A percentile compares a stretch with the other conserved stretches of the same genome.
phyloP scores from a whole-genome alignment of 2,888 invertebrate species.

The Notocelia uddmanniana region DNA sequence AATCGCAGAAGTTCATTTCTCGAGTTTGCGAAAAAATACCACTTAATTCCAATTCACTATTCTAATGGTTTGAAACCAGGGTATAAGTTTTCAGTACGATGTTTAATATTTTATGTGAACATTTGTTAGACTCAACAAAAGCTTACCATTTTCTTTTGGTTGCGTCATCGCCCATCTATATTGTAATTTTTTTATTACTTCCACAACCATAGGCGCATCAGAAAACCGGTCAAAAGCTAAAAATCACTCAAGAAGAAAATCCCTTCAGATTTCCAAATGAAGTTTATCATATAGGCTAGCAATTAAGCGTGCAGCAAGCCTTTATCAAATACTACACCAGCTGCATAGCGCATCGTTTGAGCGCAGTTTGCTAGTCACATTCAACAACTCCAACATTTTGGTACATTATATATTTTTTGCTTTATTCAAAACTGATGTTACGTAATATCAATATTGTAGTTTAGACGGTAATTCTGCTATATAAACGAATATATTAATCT shows the following conservation, averaged over 20 bases:
- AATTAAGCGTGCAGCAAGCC: slow-evolving; percentile 10
- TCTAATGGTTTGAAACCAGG: neutral
- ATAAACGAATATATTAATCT: no score
- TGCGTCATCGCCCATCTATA: neutral
- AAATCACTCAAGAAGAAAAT: neutral
- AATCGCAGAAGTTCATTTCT: no score
- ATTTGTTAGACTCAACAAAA: no score
- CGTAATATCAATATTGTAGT: neutral
- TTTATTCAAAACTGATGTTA: neutral
- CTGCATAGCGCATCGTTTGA: slow-evolving; percentile 1
- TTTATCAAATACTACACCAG: neutral
- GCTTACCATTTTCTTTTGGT: neutral
- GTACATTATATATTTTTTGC: neutral
- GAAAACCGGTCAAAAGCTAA: neutral
- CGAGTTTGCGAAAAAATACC: neutral
- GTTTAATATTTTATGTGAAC: no score
- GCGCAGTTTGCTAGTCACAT: neutral
- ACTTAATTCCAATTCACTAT: neutral
- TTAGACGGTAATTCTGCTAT: no score
- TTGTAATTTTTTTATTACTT: no score
- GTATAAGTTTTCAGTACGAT: no score
- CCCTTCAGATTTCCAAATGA: slow-evolving; percentile 4
- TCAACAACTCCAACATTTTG: neutral
- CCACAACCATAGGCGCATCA: no score
- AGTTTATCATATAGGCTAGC: slow-evolving; percentile 2